Base-by-base conservation (phyloP, 2,888 invertebrate genomes). In the Galeruca laticollis region DNA sequence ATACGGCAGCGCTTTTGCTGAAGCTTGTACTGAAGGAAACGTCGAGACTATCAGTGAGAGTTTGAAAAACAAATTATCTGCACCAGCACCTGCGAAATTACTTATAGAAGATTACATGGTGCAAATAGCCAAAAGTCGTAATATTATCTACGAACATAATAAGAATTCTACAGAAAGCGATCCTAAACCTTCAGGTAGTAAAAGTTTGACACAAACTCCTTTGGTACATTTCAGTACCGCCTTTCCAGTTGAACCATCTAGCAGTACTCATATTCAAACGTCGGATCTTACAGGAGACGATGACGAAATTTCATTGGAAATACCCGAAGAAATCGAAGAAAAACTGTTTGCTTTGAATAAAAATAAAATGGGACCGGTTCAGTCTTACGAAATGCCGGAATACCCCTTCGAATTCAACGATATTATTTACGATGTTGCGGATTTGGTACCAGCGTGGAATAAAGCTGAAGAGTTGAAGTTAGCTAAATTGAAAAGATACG, bases 41-140 rank as follows among this genome's bases (percentile, higher is more conserved):
- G 88, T 95, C 3, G 90, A 90, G 72, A 93, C 95, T 8, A 93
- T 93, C 31, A 97, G 95, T 79, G 94, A 96, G 71, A 98, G 98
- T 84, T 85, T 99, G 51, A 95, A 94, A 85, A 95, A 96, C 81
- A 99, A 98, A 87, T 87, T 99, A 86, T 93, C 94, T 33, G 92
- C 98, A 8, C 95, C 98, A 78, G 96, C 97, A 37, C 99, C 99
- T 3, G 96, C 98, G 0, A 98, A 97, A 84, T 87, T 97, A 65
- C 88, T 99, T 20, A 94, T 99, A 6, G 99, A 99, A 84, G 95
- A 94, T 82, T 96, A 92, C 88, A 90, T 99, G 78, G 94, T 98
- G 79, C 98, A 98, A 87, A 99, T 99, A 78, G 97, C 99, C 0
- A 97, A 94, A 85, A 95, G 94, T 80, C 98, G 96, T 83, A 94